Percentiles rank a stretch among this genome's conserved stretches.
Conservation (phyloP, 2,888 invertebrate species). For the Heteromyza rotundicornis region DNA sequence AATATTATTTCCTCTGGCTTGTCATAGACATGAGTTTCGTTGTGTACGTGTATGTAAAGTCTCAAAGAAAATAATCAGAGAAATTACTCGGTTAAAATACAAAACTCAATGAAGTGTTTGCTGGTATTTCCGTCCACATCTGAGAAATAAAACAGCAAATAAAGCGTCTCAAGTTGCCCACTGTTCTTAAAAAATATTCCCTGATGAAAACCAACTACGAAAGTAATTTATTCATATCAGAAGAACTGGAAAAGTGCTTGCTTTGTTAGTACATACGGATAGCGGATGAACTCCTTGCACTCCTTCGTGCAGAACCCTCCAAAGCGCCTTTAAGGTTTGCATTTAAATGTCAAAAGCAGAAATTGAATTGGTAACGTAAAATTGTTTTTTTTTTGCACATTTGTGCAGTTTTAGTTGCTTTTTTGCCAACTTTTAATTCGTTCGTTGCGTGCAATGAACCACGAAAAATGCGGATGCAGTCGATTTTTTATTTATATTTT, state of each 20-base stretch:
- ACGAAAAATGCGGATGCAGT: background rate
- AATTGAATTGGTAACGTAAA: constrained; percentile 59
- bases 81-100: too few relatives aligned
- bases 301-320: background rate
- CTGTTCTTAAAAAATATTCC: too few relatives aligned
- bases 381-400: constrained; percentile 47
- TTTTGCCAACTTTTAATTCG: background rate
- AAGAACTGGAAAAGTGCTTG: background rate
- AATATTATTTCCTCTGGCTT: too few relatives aligned
- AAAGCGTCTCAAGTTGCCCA: too few relatives aligned
- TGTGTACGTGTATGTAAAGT: too few relatives aligned
- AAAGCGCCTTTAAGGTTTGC: constrained; percentile 60
- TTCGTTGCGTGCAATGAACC: background rate
- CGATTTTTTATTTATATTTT: background rate
- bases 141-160: too few relatives aligned
- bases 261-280: background rate
- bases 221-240: background rate
- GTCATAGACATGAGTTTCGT: too few relatives aligned
- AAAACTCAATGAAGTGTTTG: too few relatives aligned
- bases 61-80: too few relatives aligned
- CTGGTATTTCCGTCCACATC: too few relatives aligned
- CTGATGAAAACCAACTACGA: too few relatives aligned
- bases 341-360: constrained; percentile 63
- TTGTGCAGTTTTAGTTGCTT: constrained; percentile 3
- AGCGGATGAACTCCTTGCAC: too few relatives aligned